Evolutionary conservation across 2,797 vertebrate species (phyloP), one percentile per base, ranked within the genome.

Genomic region (Cercopithecus hamlyni): DNA sequence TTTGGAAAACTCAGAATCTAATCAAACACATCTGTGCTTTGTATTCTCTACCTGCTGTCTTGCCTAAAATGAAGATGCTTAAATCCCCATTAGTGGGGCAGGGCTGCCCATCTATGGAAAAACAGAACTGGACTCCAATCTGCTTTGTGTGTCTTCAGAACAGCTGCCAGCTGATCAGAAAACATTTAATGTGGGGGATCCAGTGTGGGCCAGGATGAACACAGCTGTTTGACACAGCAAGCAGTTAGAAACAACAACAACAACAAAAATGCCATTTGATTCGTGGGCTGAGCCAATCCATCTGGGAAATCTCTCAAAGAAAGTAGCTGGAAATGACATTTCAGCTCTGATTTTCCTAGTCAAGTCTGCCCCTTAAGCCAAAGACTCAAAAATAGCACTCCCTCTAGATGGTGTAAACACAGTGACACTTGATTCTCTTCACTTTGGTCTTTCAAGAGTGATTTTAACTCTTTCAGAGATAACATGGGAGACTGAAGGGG

Each of bases 41-140:
- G 39, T 39, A 90, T 64, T 77, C 50, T 97, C 88, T 91, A 97
- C 96, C 97, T 97, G 96, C 97, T 97, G 96, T 92, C 97, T 85
- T 33, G 73, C 61, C 86, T 79, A 58, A 91, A 90, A 97, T 45
- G 88, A 97, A 95, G 94, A 96, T 64, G 30, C 90, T 97, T 97
- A 97, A 97, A 97, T 97, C 50, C 43, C 83, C 97, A 97, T 97
- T 97, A 96, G 90, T 11, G 30, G 73, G 80, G 36, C 33, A 89
- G 45, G 88, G 52, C 90, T n/a, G 82, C 93, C 61, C 90, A 75
- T 79, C 94, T 97, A 75, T 36, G 82, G 88, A 64, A 87, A 94
- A 88, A 36, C 57, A 88, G 96, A 85, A 91, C 73, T 24, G 77
- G 93, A 93, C 52, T 64, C 93, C 96, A 96, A 61, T 95, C 94